Conservation (phyloP, 2,797 vertebrate species). For the Notamacropus eugenii region DNA sequence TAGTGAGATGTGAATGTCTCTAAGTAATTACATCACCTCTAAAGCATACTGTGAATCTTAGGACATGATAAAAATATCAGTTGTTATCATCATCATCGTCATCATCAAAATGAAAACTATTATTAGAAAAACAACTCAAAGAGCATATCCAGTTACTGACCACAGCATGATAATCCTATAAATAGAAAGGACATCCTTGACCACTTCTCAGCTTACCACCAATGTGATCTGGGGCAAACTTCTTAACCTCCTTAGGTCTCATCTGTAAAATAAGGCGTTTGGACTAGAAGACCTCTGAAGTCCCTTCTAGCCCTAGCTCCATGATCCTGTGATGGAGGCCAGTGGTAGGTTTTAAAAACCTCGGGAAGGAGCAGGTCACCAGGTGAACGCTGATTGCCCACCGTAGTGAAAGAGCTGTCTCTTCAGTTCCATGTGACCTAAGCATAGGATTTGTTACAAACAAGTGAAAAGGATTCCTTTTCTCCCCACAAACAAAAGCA, state of each 20-base stretch:
- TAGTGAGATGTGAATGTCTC: neutral
- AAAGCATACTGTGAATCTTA: neutral
- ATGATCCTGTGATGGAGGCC: neutral
- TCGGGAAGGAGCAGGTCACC: neutral
- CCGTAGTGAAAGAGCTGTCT: neutral
- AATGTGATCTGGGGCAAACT: neutral
- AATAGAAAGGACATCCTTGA: neutral
- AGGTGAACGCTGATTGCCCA: neutral
- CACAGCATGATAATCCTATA: neutral
- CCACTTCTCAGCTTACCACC: neutral
- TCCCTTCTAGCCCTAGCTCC: neutral
- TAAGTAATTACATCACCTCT: neutral
- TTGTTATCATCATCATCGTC: neutral
- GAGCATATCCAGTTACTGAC: neutral
- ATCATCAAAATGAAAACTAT: neutral
- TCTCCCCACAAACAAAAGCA: slow-evolving; percentile 1
- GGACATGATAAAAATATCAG: neutral
- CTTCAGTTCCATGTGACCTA: neutral
- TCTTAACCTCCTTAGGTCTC: neutral
- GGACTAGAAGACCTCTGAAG: neutral
- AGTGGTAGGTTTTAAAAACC: neutral
- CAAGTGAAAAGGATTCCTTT: neutral
- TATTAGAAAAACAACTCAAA: neutral
- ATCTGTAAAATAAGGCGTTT: neutral
- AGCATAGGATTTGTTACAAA: neutral